phyloP scores from a whole-genome alignment of 2,888 invertebrate genomes.

The Drosophila subquinaria region DNA sequence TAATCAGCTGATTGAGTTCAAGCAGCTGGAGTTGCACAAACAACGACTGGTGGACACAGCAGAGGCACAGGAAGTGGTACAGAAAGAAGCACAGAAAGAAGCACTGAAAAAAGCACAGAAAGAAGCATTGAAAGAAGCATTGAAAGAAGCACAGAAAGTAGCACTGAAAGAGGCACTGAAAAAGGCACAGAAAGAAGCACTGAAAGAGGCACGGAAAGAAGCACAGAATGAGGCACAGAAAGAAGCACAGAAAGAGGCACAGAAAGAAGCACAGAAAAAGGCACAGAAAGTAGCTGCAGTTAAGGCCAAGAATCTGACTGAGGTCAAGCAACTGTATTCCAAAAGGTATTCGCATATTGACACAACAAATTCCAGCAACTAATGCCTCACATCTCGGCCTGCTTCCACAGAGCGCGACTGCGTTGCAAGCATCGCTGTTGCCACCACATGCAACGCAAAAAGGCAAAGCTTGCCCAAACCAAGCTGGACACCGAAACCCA shows the following conservation, averaged over 20 bases:
- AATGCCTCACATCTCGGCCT: background rate
- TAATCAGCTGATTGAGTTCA: constrained; percentile 44
- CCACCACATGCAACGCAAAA: constrained; percentile 8
- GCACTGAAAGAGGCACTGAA: background rate
- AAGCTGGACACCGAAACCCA: background rate
- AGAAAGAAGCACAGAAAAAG: too few relatives aligned
- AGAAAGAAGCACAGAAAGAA: background rate
- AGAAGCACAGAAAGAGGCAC: too few relatives aligned
- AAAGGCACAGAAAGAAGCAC: background rate
- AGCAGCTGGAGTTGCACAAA: constrained; percentile 17
- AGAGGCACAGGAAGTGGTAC: background rate
- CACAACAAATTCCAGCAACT: constrained; percentile 10
- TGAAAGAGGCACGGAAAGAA: too few relatives aligned
- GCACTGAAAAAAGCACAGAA: background rate
- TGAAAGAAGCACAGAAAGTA: background rate
- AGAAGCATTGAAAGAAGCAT: background rate
- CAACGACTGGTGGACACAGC: background rate
- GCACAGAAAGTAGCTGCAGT: background rate
- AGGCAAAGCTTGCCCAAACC: background rate
- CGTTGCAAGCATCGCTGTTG: constrained; percentile 8
- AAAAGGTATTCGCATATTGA: constrained; percentile 16
- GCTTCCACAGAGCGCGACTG: constrained; percentile 7
- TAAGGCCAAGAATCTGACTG: background rate
- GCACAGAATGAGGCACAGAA: too few relatives aligned
- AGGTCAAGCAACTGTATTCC: constrained; percentile 11